These are phyloP conservation scores for Ephestia elutella DNA, from an alignment of 1,140 invertebrate species.

Conservation along the genomic window DNA sequence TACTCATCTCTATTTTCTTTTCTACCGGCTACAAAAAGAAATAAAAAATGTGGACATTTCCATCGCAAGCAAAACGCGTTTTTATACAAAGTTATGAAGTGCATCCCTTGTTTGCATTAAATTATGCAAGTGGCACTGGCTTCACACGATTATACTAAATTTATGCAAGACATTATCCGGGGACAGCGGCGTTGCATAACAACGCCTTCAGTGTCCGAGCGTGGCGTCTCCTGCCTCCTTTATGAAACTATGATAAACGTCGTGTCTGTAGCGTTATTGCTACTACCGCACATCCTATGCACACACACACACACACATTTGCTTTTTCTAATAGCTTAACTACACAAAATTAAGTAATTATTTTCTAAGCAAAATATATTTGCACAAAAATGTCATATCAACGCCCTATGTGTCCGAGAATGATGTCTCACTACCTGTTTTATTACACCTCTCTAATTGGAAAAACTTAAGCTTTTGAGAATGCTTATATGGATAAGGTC, in stretches of 20 bases:
- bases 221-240: conserved; percentile 38
- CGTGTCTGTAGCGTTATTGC: conserved; percentile 60
- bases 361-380: too few species aligned
- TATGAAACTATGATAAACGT: conserved; percentile 67
- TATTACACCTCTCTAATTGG: too few species aligned
- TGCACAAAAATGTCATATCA: too few species aligned
- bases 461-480: too few species aligned
- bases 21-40: background rate
- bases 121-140: conserved; percentile 46
- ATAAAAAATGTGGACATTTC: too few species aligned
- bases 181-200: conserved; percentile 61
- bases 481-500: too few species aligned
- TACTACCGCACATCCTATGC: conserved; percentile 36
- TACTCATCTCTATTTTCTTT: too few species aligned
- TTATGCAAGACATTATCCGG: conserved; percentile 70
- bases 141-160: conserved; percentile 63
- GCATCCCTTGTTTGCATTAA: conserved; percentile 43
- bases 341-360: background rate
- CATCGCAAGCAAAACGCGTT: conserved; percentile 1
- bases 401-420: too few species aligned
- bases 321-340: conserved; percentile 13
- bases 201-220: conserved; percentile 64
- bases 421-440: too few species aligned
- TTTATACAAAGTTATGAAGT: conserved; percentile 33
- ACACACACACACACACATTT: conserved; percentile 1